These are phyloP conservation scores for Aporophyla nigra DNA, from an alignment of 2,888 invertebrate species.

Conservation along the genomic window DNA sequence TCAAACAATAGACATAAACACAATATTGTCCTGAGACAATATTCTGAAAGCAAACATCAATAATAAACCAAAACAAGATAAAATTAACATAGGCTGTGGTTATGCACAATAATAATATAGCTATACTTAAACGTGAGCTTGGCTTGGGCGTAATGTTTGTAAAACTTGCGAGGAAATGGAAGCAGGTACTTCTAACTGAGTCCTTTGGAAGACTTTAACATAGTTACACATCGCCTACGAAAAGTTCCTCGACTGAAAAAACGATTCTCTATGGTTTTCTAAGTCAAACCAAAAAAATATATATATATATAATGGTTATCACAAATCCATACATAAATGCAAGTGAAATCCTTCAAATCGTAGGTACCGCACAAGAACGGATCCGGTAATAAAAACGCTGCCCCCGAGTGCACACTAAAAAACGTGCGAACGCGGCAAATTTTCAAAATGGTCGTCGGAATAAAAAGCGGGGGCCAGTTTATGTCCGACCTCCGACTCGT, in stretches of 20 bases:
- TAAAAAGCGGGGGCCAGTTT: constrained; percentile 76
- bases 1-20: background rate
- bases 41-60: too few relatives aligned
- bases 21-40: too few relatives aligned
- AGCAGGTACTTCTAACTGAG: background rate
- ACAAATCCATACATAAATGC: constrained; percentile 27
- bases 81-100: too few relatives aligned
- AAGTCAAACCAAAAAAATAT: background rate
- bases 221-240: background rate
- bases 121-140: too few relatives aligned
- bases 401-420: constrained; percentile 74
- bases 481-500: constrained; percentile 72
- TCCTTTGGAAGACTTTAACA: background rate
- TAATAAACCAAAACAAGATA: too few relatives aligned
- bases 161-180: constrained; percentile 9
- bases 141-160: constrained; percentile 1
- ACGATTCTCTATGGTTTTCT: background rate
- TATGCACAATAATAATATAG: too few relatives aligned
- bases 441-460: constrained; percentile 72
- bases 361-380: constrained; percentile 44
- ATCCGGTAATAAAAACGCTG: constrained; percentile 71
- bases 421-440: constrained; percentile 74
- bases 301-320: too few relatives aligned
- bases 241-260: background rate
- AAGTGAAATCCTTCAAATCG: constrained; percentile 47